phyloP scores from a whole-genome alignment of 2,888 invertebrate species.

The Koerneria pararmatus region DNA sequence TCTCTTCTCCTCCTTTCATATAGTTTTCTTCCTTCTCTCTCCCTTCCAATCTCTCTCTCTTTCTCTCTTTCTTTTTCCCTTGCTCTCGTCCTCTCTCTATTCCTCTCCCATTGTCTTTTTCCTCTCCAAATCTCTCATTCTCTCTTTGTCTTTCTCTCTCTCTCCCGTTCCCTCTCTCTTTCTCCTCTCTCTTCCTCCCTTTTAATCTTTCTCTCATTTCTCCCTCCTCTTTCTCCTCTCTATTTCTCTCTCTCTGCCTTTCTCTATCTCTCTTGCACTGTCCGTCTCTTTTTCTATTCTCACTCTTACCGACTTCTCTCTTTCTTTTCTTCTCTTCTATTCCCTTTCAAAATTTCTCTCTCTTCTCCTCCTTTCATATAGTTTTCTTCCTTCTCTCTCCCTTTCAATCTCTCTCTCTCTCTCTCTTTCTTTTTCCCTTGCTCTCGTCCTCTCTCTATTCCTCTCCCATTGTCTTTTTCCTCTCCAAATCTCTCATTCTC shows the following conservation, averaged over 20 bases:
- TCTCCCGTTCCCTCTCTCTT: conserved; percentile 5
- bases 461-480: too few species aligned
- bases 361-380: neutral
- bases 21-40: neutral
- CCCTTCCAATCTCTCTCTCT: neutral
- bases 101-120: too few species aligned
- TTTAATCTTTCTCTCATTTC: neutral
- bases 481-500: too few species aligned
- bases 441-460: too few species aligned
- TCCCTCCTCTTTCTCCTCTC: neutral
- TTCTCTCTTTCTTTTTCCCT: neutral
- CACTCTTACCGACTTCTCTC: neutral
- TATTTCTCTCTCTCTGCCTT: neutral
- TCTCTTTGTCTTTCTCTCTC: neutral
- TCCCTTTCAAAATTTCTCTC: neutral
- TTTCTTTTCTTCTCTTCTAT: conserved; percentile 4
- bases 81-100: neutral
- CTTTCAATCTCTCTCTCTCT: neutral
- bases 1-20: too few species aligned
- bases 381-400: neutral
- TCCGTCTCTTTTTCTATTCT: neutral
- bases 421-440: neutral
- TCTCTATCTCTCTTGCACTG: neutral
- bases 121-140: too few species aligned
- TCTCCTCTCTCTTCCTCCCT: neutral